Conservation (phyloP, 2,113 vertebrate genomes). For the Lophius piscatorius region DNA sequence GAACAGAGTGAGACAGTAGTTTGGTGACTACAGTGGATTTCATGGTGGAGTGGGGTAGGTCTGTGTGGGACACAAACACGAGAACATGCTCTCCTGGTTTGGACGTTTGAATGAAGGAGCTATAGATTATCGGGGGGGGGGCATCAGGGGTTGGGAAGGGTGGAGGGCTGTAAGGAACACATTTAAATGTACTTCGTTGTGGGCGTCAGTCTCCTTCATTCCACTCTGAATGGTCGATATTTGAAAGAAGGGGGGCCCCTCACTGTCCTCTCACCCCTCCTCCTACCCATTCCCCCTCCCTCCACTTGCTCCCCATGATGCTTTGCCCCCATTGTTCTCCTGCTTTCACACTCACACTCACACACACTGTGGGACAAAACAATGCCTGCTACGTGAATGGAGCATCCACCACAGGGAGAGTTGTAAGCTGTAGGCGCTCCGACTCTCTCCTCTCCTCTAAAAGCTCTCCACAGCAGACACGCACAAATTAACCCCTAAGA, state of each 20-base stretch:
- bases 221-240: slow-evolving; percentile 11
- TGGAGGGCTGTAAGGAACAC: neutral
- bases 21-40: too few relatives aligned
- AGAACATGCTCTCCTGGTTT: too few relatives aligned
- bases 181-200: neutral
- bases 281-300: neutral
- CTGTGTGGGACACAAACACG: too few relatives aligned
- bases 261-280: neutral
- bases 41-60: too few relatives aligned
- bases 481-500: slow-evolving; percentile 8
- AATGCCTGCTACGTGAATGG: slow-evolving; percentile 61
- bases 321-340: slow-evolving; percentile 64
- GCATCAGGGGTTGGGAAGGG: neutral
- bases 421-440: slow-evolving; percentile 49
- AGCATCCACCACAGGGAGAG: slow-evolving; percentile 40
- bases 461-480: too few relatives aligned
- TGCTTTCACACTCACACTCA: slow-evolving; percentile 12
- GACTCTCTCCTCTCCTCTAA: slow-evolving; percentile 2
- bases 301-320: too few relatives aligned
- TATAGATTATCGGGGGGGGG: too few relatives aligned
- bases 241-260: slow-evolving; percentile 6
- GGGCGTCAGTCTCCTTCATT: neutral
- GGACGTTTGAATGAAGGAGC: too few relatives aligned
- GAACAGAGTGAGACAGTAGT: too few relatives aligned
- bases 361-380: slow-evolving; percentile 37